A percentile compares a stretch with the other conserved stretches of the same genome.
These are phyloP conservation scores for Mamestra configurata DNA, from an alignment of 1,140 invertebrate genomes.

Conservation along the genomic window DNA sequence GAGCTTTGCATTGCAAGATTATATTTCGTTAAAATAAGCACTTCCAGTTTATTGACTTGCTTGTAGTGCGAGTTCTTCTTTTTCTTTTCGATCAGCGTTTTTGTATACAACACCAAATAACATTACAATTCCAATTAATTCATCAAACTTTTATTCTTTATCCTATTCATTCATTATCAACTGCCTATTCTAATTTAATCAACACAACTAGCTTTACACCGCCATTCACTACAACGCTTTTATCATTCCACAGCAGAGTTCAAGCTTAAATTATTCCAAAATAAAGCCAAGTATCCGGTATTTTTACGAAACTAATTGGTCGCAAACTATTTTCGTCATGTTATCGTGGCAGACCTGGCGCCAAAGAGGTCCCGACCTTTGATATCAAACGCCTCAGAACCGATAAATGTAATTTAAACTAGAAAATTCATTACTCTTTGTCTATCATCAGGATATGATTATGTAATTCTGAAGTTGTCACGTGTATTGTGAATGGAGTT, in stretches of 20 bases:
- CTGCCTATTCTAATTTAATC: neutral
- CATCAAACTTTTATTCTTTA: neutral
- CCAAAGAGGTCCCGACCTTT: conserved; percentile 54
- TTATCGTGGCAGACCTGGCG: conserved; percentile 47
- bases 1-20: too few relatives aligned
- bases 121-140: neutral
- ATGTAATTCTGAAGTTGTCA: conserved; percentile 22
- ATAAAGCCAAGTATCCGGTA: conserved; percentile 36
- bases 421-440: conserved; percentile 45
- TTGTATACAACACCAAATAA: neutral
- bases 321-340: conserved; percentile 41
- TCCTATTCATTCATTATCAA: neutral
- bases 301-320: conserved; percentile 46
- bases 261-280: conserved; percentile 25
- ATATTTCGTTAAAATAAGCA: too few relatives aligned
- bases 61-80: too few relatives aligned
- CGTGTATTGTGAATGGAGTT: neutral
- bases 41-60: too few relatives aligned
- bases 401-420: conserved; percentile 45
- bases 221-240: neutral
- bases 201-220: neutral
- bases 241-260: conserved; percentile 6
- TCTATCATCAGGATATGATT: conserved; percentile 46
- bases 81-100: neutral
- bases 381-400: conserved; percentile 29